Evolutionary conservation across 2,113 vertebrate genomes (phyloP).

Genomic region (Zosterops hypoxanthus): DNA sequence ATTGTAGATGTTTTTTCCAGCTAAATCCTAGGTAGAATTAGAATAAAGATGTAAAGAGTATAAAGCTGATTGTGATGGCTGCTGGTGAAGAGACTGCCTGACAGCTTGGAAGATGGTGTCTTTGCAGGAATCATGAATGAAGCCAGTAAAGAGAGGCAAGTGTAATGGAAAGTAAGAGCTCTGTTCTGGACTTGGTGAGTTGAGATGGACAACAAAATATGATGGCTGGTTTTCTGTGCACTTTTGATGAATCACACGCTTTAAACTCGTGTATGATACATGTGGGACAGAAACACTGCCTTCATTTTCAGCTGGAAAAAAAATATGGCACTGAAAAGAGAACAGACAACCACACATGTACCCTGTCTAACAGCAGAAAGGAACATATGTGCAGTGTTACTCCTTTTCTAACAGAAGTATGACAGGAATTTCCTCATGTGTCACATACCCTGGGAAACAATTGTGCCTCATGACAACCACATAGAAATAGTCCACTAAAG

Average conservation of each 20-base stretch:
- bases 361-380: not conserved
- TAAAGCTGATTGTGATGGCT: not conserved
- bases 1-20: not conserved
- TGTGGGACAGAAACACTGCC: not conserved
- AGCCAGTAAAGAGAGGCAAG: not conserved
- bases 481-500: not conserved
- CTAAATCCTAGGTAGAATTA: not conserved
- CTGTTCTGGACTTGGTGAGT: not conserved
- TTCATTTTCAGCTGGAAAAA: not conserved
- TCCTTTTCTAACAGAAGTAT: not conserved
- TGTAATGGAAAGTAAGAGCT: not conserved
- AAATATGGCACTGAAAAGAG: not conserved
- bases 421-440: not conserved
- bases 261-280: not conserved
- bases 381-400: not conserved
- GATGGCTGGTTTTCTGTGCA: not conserved
- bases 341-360: not conserved
- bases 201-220: not conserved
- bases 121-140: not conserved
- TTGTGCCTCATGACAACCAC: not conserved
- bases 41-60: not conserved
- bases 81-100: not conserved
- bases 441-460: not conserved
- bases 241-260: not conserved
- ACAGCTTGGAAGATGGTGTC: not conserved